These are phyloP conservation scores for Ladona fulva DNA, from an alignment of 1,140 invertebrate species.

Conservation along the genomic window DNA sequence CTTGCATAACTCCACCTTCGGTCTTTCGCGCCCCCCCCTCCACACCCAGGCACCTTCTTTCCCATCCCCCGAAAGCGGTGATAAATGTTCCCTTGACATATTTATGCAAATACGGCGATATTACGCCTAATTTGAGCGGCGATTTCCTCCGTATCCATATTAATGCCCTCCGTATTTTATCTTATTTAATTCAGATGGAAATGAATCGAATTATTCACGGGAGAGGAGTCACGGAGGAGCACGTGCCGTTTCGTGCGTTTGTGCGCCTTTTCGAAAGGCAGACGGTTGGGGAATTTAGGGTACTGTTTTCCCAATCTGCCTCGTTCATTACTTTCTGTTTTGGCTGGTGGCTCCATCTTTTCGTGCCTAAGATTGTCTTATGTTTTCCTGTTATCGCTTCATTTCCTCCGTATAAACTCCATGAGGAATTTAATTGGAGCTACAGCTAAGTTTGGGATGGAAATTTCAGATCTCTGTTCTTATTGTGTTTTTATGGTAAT, in stretches of 20 bases:
- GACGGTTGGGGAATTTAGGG: no score
- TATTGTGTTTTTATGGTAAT: no score
- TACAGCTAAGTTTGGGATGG: no score
- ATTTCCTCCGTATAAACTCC: no score
- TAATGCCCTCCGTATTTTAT: conserved; percentile 17
- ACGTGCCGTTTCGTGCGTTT: neutral
- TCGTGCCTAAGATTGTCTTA: no score
- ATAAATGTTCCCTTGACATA: conserved; percentile 18
- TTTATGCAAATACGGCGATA: conserved; percentile 19
- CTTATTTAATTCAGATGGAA: conserved; percentile 20
- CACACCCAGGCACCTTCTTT: neutral
- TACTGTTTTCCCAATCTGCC: no score
- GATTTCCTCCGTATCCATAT: conserved; percentile 18
- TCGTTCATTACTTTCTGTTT: no score
- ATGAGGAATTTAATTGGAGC: no score
- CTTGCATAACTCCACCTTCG: neutral
- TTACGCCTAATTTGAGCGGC: conserved; percentile 18
- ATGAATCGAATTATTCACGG: conserved; percentile 16
- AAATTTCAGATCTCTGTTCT: no score
- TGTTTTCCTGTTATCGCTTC: no score
- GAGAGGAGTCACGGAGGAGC: neutral
- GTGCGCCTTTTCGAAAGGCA: no score
- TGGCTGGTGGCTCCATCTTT: no score
- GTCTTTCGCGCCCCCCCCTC: neutral
- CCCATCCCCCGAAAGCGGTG: neutral